These are phyloP conservation scores for Metellina segmentata DNA, from an alignment of 2,888 invertebrate genomes.

Conservation along the genomic window DNA sequence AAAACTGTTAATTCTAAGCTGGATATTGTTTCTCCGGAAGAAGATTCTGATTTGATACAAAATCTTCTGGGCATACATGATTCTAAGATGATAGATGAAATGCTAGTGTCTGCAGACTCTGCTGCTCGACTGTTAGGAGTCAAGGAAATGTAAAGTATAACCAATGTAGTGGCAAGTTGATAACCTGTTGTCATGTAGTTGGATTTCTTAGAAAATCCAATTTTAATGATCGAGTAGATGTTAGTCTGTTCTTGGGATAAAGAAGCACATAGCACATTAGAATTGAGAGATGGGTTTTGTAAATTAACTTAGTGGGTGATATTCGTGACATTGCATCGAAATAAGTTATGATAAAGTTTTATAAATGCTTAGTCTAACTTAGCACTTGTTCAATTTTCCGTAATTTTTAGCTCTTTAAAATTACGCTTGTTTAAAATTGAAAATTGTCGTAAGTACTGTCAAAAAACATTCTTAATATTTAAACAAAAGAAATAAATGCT, in stretches of 20 bases:
- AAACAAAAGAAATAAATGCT: no score
- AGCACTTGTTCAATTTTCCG: neutral
- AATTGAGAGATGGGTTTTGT: no score
- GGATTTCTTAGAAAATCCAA: neutral
- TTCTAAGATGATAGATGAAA: conserved; percentile 89
- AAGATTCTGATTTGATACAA: conserved; percentile 88
- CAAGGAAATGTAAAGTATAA: conserved; percentile 60
- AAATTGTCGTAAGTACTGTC: no score
- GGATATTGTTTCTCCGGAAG: conserved; percentile 76
- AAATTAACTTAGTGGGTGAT: neutral
- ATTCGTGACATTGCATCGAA: neutral
- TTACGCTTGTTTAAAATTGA: no score
- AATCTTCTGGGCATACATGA: conserved; percentile 93
- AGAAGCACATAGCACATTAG: no score
- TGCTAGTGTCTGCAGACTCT: conserved; percentile 89
- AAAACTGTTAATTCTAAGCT: conserved; percentile 21
- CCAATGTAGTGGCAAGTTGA: neutral
- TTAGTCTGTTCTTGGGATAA: no score
- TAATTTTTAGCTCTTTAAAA: neutral
- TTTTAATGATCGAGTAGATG: neutral
- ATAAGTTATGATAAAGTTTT: neutral
- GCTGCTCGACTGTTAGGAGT: conserved; percentile 94
- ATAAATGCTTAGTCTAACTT: neutral
- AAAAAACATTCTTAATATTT: no score
- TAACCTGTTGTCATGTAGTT: neutral